These are phyloP conservation scores for Elymnias hypermnestra DNA, from an alignment of 1,140 invertebrate species.

Conservation along the genomic window DNA sequence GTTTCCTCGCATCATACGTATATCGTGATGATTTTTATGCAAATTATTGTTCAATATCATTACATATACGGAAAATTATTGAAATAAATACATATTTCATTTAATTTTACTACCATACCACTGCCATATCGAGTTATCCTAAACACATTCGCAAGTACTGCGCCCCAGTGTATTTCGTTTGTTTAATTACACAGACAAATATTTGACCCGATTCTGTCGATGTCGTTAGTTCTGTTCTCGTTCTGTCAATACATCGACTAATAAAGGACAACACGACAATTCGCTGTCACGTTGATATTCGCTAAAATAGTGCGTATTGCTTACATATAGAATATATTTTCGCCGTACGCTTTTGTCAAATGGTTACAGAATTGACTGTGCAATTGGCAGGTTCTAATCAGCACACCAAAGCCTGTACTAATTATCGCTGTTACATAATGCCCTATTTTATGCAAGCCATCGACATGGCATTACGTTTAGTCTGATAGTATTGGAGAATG, in stretches of 20 bases:
- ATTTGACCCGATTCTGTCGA: constrained; percentile 49
- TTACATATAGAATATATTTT: constrained; percentile 16
- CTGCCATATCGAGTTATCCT: constrained; percentile 4
- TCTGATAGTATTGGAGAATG: background rate
- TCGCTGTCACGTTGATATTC: constrained; percentile 10
- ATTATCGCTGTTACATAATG: constrained; percentile 18
- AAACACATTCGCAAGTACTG: constrained; percentile 24
- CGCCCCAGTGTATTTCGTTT: constrained; percentile 44
- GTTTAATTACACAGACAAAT: constrained; percentile 61
- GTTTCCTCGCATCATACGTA: too few species aligned
- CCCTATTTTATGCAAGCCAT: constrained; percentile 4
- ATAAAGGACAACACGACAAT: constrained; percentile 45
- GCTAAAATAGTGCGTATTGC: constrained; percentile 29
- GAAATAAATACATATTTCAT: background rate
- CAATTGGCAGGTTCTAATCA: constrained; percentile 45
- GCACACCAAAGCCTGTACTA: constrained; percentile 27
- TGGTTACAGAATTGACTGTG: constrained; percentile 26
- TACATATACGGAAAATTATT: too few species aligned
- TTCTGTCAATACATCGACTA: constrained; percentile 61
- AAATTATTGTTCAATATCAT: too few species aligned
- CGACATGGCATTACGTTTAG: constrained; percentile 4
- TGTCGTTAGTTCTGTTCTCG: constrained; percentile 50
- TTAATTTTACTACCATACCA: background rate
- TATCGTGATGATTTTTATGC: too few species aligned
- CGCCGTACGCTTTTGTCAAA: background rate